phyloP scores from a whole-genome alignment of 2,797 vertebrate genomes.

The Crax fasciolata region DNA sequence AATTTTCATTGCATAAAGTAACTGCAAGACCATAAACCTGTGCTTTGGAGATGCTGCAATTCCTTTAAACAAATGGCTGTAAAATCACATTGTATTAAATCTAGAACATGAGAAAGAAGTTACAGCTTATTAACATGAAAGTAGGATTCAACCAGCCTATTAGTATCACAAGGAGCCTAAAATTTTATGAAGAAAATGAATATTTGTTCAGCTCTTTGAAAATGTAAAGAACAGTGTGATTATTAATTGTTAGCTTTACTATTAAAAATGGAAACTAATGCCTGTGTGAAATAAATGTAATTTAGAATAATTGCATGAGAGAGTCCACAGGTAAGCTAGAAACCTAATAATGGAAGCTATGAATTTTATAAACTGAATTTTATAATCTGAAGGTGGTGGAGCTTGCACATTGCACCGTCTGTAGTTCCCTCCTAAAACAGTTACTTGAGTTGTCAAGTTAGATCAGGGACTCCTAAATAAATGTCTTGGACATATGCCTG shows the following conservation, averaged over 20 bases:
- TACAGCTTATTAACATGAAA: slow-evolving; percentile 32
- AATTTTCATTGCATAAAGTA: slow-evolving; percentile 1
- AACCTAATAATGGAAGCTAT: neutral
- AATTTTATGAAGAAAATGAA: slow-evolving; percentile 20
- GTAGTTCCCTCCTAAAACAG: neutral
- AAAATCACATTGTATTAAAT: slow-evolving; percentile 23
- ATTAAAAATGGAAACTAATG: slow-evolving; percentile 14
- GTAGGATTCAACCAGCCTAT: slow-evolving; percentile 39
- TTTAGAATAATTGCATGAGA: neutral
- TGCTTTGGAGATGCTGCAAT: neutral
- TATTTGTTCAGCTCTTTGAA: slow-evolving; percentile 48
- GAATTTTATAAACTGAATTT: neutral
- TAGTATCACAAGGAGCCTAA: slow-evolving; percentile 21
- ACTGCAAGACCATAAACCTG: neutral
- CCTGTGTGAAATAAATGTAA: neutral
- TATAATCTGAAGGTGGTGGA: neutral
- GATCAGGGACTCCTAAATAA: neutral
- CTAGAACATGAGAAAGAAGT: neutral
- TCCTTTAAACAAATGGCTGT: neutral
- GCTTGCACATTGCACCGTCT: neutral
- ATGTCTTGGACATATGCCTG: neutral
- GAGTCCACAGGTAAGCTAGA: neutral
- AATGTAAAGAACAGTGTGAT: slow-evolving; percentile 14
- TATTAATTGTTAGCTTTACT: slow-evolving; percentile 42
- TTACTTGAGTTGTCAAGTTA: neutral